phyloP scores from a whole-genome alignment of 2,113 vertebrate genomes.

The Anguilla japonica region DNA sequence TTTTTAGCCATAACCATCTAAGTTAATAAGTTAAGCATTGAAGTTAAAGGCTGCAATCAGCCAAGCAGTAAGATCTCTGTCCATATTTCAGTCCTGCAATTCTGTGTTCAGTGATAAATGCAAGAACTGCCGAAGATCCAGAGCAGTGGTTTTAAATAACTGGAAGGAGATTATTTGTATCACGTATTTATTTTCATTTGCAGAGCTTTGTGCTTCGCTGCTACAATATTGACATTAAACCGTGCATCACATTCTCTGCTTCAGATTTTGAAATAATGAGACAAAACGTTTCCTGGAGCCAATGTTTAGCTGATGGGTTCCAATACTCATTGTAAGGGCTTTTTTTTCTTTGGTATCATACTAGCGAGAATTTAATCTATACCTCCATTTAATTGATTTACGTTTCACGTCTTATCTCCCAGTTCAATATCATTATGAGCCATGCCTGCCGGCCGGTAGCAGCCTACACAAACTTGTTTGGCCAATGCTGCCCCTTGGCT shows the following conservation, averaged over 20 bases:
- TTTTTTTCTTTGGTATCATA: background rate
- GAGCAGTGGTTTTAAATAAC: background rate
- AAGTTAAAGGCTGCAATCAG: too few species aligned
- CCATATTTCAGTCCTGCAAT: background rate
- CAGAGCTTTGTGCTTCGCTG: background rate
- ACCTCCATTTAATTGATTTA: conserved; percentile 4
- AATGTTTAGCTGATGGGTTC: background rate
- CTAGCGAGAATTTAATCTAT: background rate
- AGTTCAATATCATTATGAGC: background rate
- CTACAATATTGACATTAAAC: background rate
- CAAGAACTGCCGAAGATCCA: background rate
- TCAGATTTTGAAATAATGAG: background rate
- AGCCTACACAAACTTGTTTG: background rate
- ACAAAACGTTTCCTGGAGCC: background rate
- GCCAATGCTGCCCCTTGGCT: background rate
- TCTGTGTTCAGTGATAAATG: background rate
- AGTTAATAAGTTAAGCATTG: too few species aligned
- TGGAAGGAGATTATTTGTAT: background rate
- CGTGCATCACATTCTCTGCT: background rate
- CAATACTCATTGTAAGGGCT: background rate
- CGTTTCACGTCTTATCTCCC: background rate
- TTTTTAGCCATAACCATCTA: too few species aligned
- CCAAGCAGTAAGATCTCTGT: background rate
- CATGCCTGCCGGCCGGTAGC: background rate
- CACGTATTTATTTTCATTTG: background rate